A percentile compares a stretch with the other conserved stretches of the same genome.
Evolutionary conservation across 2,797 vertebrate genomes (phyloP).

Genomic region (Acrocephalus scirpaceus): DNA sequence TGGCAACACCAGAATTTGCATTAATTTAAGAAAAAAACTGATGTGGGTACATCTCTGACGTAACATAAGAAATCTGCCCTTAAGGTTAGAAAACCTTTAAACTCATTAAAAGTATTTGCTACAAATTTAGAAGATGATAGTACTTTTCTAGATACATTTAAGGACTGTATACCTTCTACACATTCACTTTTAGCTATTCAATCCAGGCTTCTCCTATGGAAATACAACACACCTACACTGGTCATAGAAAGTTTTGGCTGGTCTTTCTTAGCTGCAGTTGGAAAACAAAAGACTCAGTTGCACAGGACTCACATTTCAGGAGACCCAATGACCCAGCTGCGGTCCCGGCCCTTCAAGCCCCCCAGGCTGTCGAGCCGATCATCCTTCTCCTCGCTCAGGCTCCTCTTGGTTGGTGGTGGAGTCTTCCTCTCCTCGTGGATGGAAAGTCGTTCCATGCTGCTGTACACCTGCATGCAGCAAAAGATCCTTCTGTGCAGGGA

Average conservation of each 20-base stretch:
- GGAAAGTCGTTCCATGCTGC: slow-evolving; percentile 95
- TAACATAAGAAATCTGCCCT: background rate
- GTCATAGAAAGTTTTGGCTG: background rate
- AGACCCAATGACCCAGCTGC: slow-evolving; percentile 92
- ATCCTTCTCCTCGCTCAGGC: slow-evolving; percentile 93
- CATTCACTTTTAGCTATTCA: background rate
- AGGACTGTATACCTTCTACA: background rate
- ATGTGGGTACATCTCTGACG: background rate
- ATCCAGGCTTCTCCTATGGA: background rate
- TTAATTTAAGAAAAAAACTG: background rate
- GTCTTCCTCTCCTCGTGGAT: slow-evolving; percentile 90
- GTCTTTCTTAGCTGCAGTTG: background rate
- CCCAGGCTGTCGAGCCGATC: slow-evolving; percentile 86
- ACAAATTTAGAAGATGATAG: background rate
- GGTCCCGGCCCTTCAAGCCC: slow-evolving; percentile 86
- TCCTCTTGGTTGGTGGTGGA: slow-evolving; percentile 91
- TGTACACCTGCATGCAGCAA: slow-evolving; percentile 85
- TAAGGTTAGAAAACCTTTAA: background rate
- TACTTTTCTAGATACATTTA: background rate
- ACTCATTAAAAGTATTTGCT: background rate
- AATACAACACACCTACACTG: background rate
- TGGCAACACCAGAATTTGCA: background rate
- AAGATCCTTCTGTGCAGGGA: background rate
- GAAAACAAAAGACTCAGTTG: background rate
- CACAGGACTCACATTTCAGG: slow-evolving; percentile 90